Evolutionary conservation across 2,888 invertebrate species (phyloP).

Genomic region (Eubasilissa splendida): DNA sequence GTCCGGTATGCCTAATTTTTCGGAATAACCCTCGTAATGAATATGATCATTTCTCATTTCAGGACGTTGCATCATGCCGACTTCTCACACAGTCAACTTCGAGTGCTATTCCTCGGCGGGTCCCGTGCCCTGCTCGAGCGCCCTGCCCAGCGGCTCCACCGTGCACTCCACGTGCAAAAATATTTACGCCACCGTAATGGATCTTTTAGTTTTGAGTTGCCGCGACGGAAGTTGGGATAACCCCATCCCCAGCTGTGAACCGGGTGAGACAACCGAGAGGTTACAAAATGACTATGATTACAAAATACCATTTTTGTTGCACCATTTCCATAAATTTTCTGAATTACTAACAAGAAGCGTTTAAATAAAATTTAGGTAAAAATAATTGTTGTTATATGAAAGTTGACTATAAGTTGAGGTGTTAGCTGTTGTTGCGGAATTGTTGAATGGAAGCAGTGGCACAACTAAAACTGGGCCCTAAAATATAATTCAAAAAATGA

Average conservation of each 20-base stretch:
- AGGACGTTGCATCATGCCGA: not conserved
- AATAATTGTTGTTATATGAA: too few species aligned
- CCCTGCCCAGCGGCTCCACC: not conserved
- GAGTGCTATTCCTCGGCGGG: not conserved
- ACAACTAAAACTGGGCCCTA: too few species aligned
- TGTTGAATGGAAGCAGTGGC: too few species aligned
- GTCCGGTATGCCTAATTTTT: too few species aligned
- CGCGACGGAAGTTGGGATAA: constrained; percentile 36
- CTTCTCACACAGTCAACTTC: not conserved
- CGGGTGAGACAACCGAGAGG: constrained; percentile 23
- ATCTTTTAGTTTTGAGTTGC: not conserved
- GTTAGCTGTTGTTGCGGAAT: too few species aligned
- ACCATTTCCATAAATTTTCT: not conserved
- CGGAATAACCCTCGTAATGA: too few species aligned
- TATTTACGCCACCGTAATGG: not conserved
- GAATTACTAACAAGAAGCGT: not conserved
- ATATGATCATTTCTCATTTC: not conserved
- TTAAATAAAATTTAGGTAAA: too few species aligned
- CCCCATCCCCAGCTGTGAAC: constrained; percentile 28
- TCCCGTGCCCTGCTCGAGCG: not conserved
- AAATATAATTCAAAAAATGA: too few species aligned
- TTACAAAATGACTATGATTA: constrained; percentile 7
- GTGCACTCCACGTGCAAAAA: not conserved
- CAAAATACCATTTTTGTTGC: not conserved
- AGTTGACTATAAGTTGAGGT: too few species aligned